Percentiles rank a stretch among this genome's conserved stretches.
Conservation (phyloP, 2,113 vertebrate species). For the Bubo blakistoni region DNA sequence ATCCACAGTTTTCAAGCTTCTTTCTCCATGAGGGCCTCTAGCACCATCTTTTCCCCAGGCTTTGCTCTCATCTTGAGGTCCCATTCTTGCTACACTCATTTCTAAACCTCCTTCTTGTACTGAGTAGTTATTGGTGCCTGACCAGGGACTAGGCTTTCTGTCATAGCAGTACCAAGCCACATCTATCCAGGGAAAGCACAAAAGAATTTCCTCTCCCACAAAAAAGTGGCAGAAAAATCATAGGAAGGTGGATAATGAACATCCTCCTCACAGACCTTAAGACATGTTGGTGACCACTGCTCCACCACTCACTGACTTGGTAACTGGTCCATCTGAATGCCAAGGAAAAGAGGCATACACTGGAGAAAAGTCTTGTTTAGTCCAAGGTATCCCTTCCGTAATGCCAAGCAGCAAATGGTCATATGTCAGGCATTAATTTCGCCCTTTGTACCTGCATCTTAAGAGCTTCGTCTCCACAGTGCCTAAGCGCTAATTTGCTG, state of each 20-base stretch:
- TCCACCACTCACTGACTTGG: not conserved
- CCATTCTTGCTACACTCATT: not conserved
- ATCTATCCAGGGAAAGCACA: not conserved
- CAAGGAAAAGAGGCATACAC: not conserved
- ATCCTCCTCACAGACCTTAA: not conserved
- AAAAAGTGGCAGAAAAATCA: not conserved
- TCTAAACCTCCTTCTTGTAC: not conserved
- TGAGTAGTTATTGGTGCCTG: not conserved
- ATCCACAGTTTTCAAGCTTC: not conserved
- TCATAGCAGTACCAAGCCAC: not conserved
- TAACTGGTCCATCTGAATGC: not conserved
- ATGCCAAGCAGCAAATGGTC: not conserved
- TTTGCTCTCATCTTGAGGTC: not conserved
- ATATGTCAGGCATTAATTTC: not conserved
- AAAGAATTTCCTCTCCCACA: not conserved
- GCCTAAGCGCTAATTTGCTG: not conserved
- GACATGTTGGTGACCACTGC: not conserved
- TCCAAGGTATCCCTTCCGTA: not conserved
- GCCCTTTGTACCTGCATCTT: not conserved
- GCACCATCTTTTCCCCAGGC: not conserved
- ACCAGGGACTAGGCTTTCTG: not conserved
- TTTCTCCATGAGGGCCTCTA: not conserved
- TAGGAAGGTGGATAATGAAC: not conserved
- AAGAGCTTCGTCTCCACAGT: not conserved
- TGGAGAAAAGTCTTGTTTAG: not conserved